Percentiles rank a stretch among this genome's conserved stretches.
Conservation (phyloP, 2,797 vertebrate species). For the Aotus griseimembra region DNA sequence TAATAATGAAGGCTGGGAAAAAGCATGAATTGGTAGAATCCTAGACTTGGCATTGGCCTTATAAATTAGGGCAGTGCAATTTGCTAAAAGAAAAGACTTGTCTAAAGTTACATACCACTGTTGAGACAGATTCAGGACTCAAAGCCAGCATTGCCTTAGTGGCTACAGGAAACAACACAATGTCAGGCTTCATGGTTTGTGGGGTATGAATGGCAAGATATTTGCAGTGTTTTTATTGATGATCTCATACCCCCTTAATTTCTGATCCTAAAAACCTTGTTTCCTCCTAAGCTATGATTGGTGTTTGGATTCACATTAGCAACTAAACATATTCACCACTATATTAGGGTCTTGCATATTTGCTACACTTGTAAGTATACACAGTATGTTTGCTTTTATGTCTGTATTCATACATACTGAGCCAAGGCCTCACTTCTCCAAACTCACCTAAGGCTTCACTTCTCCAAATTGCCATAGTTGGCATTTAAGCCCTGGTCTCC, state of each 20-base stretch:
- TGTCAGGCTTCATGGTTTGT: not conserved
- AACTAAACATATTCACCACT: not conserved
- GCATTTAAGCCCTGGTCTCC: too few species aligned
- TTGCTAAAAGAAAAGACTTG: not conserved
- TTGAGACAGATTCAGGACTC: not conserved
- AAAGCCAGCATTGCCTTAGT: not conserved
- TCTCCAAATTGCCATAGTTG: too few species aligned
- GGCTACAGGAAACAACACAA: not conserved
- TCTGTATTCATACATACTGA: not conserved
- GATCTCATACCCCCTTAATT: not conserved
- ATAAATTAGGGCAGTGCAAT: not conserved
- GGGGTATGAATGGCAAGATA: not conserved
- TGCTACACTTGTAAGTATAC: not conserved
- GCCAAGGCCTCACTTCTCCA: too few species aligned
- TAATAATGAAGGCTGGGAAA: conserved; percentile 12
- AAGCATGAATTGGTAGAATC: not conserved
- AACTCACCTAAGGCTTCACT: too few species aligned
- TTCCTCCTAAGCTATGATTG: not conserved
- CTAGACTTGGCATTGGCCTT: not conserved
- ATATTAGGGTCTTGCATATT: not conserved
- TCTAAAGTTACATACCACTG: not conserved
- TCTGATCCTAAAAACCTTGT: not conserved
- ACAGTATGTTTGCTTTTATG: not conserved
- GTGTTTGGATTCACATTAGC: not conserved
- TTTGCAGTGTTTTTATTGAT: not conserved